A percentile compares a stretch with the other conserved stretches of the same genome.
Conservation (phyloP, 2,113 vertebrate species). For the Diphyllodes magnificus region DNA sequence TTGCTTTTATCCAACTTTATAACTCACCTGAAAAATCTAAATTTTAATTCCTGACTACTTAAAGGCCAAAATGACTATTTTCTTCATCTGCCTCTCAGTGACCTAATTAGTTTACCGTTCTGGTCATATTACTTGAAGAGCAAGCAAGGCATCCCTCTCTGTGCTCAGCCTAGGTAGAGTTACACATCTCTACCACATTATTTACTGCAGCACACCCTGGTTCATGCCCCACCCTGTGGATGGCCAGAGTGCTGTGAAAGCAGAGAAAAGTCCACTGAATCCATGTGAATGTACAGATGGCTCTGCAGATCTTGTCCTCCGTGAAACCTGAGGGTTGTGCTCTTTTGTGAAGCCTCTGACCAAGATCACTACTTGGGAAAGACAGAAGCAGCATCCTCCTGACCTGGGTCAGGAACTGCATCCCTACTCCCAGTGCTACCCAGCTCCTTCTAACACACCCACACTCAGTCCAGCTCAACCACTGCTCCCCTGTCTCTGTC, state of each 20-base stretch:
- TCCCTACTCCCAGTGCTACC: too few relatives aligned
- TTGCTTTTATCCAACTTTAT: neutral
- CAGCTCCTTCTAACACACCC: neutral
- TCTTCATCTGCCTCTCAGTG: neutral
- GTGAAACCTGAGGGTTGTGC: fast-evolving
- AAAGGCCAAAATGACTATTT: neutral
- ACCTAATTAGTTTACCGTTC: neutral
- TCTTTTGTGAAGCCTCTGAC: neutral
- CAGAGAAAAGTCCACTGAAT: neutral
- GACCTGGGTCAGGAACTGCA: neutral
- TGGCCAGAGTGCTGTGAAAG: neutral
- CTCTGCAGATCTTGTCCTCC: neutral
- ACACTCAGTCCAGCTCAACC: neutral
- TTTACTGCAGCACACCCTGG: neutral
- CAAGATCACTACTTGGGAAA: neutral
- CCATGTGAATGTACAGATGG: neutral
- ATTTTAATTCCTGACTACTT: neutral
- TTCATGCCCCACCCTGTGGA: neutral
- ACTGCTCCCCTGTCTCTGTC: neutral
- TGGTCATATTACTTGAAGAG: neutral
- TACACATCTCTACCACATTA: neutral
- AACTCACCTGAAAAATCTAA: neutral
- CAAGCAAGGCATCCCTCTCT: neutral
- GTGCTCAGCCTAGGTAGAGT: neutral
- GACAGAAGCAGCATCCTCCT: neutral